These are phyloP conservation scores for Cecropterus lyciades DNA, from an alignment of 1,140 invertebrate species.

Conservation along the genomic window DNA sequence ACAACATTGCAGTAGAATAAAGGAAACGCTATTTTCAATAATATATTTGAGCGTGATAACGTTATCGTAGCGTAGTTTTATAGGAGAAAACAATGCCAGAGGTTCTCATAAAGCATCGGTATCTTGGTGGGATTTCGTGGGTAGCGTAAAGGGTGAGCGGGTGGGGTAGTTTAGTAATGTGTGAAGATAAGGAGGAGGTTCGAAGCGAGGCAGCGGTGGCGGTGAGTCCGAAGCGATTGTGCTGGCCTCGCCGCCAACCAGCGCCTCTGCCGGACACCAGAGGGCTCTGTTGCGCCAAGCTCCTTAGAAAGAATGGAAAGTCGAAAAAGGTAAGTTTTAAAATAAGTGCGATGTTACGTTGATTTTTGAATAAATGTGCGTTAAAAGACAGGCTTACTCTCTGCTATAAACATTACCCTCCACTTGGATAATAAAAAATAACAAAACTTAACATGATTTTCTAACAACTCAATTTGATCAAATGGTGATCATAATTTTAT, in stretches of 20 bases:
- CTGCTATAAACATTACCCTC: no score
- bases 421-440: no score
- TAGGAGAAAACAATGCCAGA: conserved; percentile 73
- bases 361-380: no score
- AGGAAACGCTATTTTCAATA: conserved; percentile 51
- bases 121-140: conserved; percentile 68
- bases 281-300: conserved; percentile 77
- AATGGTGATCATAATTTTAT: no score
- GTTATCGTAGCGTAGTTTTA: conserved; percentile 67
- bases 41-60: conserved; percentile 64
- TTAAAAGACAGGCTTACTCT: no score
- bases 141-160: conserved; percentile 47
- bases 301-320: conserved; percentile 75
- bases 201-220: conserved; percentile 66
- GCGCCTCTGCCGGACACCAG: conserved; percentile 75
- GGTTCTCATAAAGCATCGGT: conserved; percentile 76
- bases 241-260: conserved; percentile 69
- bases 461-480: no score
- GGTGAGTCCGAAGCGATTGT: conserved; percentile 65
- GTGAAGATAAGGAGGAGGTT: conserved; percentile 77
- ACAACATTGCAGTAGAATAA: conserved; percentile 17
- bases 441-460: no score
- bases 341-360: no score
- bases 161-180: conserved; percentile 62
- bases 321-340: conserved; percentile 74